Conservation (phyloP, 2,113 vertebrate species). For the Ictalurus furcatus region DNA sequence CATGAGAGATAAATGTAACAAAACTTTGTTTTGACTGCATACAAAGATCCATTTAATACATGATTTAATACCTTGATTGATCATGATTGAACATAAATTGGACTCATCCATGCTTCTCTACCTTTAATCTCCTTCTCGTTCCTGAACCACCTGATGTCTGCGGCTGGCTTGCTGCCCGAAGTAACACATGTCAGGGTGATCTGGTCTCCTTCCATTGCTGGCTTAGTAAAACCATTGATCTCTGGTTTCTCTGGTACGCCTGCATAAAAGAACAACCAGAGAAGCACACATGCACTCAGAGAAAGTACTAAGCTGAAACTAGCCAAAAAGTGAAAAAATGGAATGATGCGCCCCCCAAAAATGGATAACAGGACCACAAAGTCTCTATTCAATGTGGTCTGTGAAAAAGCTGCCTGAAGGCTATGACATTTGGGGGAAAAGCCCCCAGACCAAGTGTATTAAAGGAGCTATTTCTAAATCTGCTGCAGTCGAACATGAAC, state of each 20-base stretch:
- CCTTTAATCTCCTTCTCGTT: conserved; percentile 97
- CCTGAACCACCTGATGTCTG: conserved; percentile 97
- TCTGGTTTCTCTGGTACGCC: conserved; percentile 95
- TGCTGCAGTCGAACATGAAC: conserved; percentile 8
- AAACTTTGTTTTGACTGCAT: neutral
- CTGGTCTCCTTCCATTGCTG: conserved; percentile 90
- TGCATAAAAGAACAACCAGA: conserved; percentile 58
- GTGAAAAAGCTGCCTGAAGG: neutral
- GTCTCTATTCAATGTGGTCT: conserved; percentile 1
- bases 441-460: neutral
- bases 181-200: conserved; percentile 96
- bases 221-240: conserved; percentile 91
- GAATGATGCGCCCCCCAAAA: neutral
- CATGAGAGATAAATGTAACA: neutral
- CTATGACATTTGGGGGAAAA: conserved; percentile 7
- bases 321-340: neutral
- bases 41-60: neutral
- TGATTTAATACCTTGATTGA: neutral
- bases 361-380: neutral
- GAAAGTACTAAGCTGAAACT: neutral
- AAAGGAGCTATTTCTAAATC: neutral
- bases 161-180: conserved; percentile 95
- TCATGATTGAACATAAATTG: conserved; percentile 19
- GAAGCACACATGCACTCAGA: neutral
- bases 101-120: conserved; percentile 55